phyloP scores from a whole-genome alignment of 2,797 vertebrate genomes.

The Lithobates pipiens region DNA sequence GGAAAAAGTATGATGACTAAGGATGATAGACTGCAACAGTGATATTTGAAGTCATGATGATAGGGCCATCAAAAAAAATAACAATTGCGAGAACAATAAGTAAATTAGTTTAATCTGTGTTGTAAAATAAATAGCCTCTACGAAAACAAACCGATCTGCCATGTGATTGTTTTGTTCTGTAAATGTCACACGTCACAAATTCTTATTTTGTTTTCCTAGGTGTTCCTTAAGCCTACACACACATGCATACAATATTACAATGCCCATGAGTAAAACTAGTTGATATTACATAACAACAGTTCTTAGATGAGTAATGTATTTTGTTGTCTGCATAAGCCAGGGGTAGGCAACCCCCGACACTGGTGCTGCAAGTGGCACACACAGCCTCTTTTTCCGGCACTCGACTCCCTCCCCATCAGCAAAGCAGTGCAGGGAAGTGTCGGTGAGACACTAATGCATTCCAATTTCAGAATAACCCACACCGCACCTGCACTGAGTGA shows the following conservation, averaged over 20 bases:
- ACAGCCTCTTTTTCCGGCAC: no score
- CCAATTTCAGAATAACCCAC: no score
- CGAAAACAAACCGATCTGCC: not conserved
- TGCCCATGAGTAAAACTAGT: not conserved
- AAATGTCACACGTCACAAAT: not conserved
- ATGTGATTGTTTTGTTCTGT: not conserved
- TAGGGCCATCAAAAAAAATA: not conserved
- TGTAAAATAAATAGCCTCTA: not conserved
- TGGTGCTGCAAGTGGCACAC: no score
- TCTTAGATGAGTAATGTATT: not conserved
- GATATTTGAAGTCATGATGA: not conserved
- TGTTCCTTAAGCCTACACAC: not conserved
- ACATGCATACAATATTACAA: not conserved
- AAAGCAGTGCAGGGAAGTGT: no score
- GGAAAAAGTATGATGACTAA: not conserved
- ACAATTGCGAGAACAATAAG: not conserved
- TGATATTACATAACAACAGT: not conserved
- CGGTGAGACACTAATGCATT: no score
- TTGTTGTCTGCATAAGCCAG: no score
- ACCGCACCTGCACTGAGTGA: no score
- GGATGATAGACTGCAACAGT: not conserved
- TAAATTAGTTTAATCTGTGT: not conserved
- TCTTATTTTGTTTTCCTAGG: no score
- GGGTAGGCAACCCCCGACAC: no score
- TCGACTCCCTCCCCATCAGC: no score